These are phyloP conservation scores for Scaptomyza hsui DNA, from an alignment of 1,140 invertebrate species.

Conservation along the genomic window DNA sequence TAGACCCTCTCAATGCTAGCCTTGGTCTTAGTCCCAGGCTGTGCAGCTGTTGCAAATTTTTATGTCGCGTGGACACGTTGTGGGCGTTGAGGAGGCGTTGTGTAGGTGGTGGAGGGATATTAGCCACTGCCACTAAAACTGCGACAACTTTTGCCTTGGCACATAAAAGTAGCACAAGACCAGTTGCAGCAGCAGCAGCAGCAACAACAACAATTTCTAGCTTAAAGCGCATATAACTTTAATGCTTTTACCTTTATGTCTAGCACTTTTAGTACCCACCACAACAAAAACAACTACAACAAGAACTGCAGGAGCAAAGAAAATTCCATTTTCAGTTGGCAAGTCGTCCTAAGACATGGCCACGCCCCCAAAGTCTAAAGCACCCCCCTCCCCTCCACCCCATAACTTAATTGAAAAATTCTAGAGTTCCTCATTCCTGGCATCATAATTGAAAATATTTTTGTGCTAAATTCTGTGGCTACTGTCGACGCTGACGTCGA, in stretches of 20 bases:
- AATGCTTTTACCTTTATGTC: slow-evolving; percentile 79
- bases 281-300: slow-evolving; percentile 40
- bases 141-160: slow-evolving; percentile 77
- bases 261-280: slow-evolving; percentile 70
- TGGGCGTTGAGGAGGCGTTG: slow-evolving; percentile 48
- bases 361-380: neutral
- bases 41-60: slow-evolving; percentile 79
- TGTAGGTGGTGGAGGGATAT: slow-evolving; percentile 2
- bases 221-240: slow-evolving; percentile 80
- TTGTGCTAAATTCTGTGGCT: slow-evolving; percentile 65
- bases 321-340: slow-evolving; percentile 65
- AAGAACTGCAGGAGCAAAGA: slow-evolving; percentile 54
- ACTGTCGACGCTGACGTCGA: slow-evolving; percentile 17
- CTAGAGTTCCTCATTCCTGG: slow-evolving; percentile 70
- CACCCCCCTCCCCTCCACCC: slow-evolving; percentile 42
- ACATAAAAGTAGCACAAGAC: slow-evolving; percentile 64
- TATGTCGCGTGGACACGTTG: slow-evolving; percentile 78
- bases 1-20: slow-evolving; percentile 51
- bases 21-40: slow-evolving; percentile 36
- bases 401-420: slow-evolving; percentile 81
- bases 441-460: slow-evolving; percentile 82
- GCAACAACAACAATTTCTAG: slow-evolving; percentile 55
- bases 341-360: slow-evolving; percentile 28
- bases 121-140: slow-evolving; percentile 56
- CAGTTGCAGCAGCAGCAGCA: slow-evolving; percentile 18